phyloP scores from a whole-genome alignment of 2,888 invertebrate genomes.

The Trichopria drosophilae region DNA sequence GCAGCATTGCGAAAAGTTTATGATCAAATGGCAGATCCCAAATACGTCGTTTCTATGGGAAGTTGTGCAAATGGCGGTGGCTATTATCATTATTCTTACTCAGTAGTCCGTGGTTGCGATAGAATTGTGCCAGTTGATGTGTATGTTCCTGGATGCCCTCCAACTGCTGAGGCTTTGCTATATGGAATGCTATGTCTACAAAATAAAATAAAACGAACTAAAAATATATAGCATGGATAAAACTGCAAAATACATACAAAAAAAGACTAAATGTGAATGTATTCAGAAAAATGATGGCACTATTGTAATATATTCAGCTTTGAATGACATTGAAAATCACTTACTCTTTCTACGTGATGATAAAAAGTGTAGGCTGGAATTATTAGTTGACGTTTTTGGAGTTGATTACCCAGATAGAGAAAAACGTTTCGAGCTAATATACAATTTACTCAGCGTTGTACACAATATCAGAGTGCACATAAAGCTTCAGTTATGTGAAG shows the following conservation, averaged over 20 bases:
- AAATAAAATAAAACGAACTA: constrained; percentile 89
- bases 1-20: constrained; percentile 92
- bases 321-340: constrained; percentile 19
- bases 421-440: constrained; percentile 15
- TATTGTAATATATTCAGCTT: constrained; percentile 21
- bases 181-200: constrained; percentile 93
- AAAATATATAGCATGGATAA: no score
- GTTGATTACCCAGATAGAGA: constrained; percentile 18
- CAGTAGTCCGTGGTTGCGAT: constrained; percentile 96
- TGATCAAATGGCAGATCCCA: constrained; percentile 93
- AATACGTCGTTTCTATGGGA: constrained; percentile 98
- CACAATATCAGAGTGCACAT: constrained; percentile 18
- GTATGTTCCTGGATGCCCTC: constrained; percentile 94
- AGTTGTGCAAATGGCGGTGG: constrained; percentile 98
- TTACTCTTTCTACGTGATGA: constrained; percentile 19
- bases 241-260: constrained; percentile 22
- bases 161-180: constrained; percentile 93
- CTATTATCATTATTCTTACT: constrained; percentile 97
- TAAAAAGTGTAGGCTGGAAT: constrained; percentile 13
- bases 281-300: constrained; percentile 19
- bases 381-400: constrained; percentile 16
- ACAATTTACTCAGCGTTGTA: constrained; percentile 16
- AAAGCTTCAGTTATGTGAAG: constrained; percentile 14
- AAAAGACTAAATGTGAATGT: constrained; percentile 19
- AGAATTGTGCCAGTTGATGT: constrained; percentile 94